Evolutionary conservation across 2,888 invertebrate genomes (phyloP).

Genomic region (Poecilus cupreus): DNA sequence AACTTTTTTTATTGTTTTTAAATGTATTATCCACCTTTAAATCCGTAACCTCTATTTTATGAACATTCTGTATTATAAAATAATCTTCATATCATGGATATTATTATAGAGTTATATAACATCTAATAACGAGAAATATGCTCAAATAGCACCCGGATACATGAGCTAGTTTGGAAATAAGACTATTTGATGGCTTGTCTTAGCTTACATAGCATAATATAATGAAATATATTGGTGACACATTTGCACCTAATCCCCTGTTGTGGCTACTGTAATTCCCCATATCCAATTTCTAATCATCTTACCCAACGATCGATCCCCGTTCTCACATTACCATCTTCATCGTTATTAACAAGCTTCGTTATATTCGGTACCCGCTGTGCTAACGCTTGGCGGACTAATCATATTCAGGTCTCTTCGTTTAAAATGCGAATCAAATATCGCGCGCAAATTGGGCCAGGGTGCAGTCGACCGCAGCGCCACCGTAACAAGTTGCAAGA

Average conservation of each 20-base stretch:
- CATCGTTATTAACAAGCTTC: slow-evolving; percentile 11
- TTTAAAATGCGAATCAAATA: slow-evolving; percentile 49
- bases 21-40: no score
- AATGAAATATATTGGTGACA: not conserved
- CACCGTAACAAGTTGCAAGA: slow-evolving; percentile 44
- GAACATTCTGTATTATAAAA: no score
- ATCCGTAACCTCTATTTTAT: no score
- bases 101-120: no score
- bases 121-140: no score
- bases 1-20: no score
- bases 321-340: slow-evolving; percentile 5
- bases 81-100: no score
- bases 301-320: not conserved
- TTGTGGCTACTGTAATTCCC: not conserved
- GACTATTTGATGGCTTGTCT: no score
- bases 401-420: slow-evolving; percentile 34
- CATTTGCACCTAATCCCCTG: not conserved
- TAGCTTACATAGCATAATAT: no score
- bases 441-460: slow-evolving; percentile 6
- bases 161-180: no score
- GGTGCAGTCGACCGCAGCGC: not conserved
- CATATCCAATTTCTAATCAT: slow-evolving; percentile 22
- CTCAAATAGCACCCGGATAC: no score
- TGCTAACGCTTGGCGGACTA: not conserved
- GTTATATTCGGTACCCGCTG: slow-evolving; percentile 2